Evolutionary conservation across 2,113 vertebrate species (phyloP), one percentile per base, ranked within the genome.

Genomic region (Tragelaphus imberbis): DNA sequence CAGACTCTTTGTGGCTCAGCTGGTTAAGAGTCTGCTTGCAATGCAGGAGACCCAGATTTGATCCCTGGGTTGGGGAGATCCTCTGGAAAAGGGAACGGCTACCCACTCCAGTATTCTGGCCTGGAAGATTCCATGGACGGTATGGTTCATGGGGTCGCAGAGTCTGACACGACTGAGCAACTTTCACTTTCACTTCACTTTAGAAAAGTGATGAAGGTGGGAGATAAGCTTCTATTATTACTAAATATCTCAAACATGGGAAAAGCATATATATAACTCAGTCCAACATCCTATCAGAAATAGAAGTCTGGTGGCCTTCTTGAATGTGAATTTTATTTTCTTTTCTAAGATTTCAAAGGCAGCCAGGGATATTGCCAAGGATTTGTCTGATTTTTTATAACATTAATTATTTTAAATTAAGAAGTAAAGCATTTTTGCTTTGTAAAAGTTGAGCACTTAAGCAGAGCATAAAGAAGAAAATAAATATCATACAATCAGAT

Each of bases 391-490:
- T 51, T 81, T 94, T 84, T 84, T 5, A 84, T 79, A 56, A 63
- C 51, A 4, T n/a, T n/a, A 49, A 75, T 82, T 51, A 95, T 85
- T 75, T 30, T 0, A 55, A 96, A 89, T 81, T 77, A 86, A 91
- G 16, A 92, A 82, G 30, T 88, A 86, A 90, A 86, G 4, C 17
- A 89, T 58, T 95, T 93, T 77, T 91, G 16, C 4, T 92, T 94
- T 88, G 56, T 84, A 58, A 94, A 95, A 71, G 27, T 56, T 51
- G 47, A 47, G 84, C 2, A n/a, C 44, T 88, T 97, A 58, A 91
- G 44, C 88, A 96, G 93, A 71, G 8, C 14, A 77, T 68, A 89
- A 53, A 87, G 33, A 93, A 88, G 21, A 79, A 95, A 97, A 90
- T 56, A 94, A 90, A 53, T 68, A 51, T 10, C 14, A 53, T 6